Percentiles rank a stretch among this genome's conserved stretches.
These are phyloP conservation scores for Cryptomyrus ogoouensis DNA, from an alignment of 2,113 vertebrate species.

Conservation along the genomic window DNA sequence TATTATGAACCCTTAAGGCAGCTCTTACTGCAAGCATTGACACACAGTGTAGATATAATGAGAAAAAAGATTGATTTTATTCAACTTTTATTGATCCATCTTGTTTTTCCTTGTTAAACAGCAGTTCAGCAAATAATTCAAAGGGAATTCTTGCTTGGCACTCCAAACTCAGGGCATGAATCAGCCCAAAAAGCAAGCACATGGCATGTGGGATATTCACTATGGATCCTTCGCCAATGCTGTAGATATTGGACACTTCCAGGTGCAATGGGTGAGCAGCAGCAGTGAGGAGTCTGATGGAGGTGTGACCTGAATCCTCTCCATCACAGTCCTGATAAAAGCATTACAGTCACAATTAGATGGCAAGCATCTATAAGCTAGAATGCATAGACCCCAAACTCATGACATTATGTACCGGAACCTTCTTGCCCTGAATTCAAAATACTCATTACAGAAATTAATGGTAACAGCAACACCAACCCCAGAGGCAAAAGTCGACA, in stretches of 20 bases:
- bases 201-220: background rate
- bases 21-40: background rate
- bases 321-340: no score
- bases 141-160: background rate
- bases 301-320: no score
- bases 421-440: background rate
- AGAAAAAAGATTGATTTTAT: background rate
- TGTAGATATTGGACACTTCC: no score
- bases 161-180: no score
- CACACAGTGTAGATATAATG: background rate
- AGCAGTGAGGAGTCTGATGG: no score
- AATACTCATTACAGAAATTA: background rate
- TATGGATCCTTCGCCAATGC: no score
- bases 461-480: background rate
- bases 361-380: background rate
- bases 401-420: background rate
- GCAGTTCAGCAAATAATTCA: background rate
- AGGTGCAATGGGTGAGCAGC: no score
- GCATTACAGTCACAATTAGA: no score
- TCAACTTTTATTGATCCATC: background rate
- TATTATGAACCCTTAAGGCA: background rate
- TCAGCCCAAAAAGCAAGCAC: no score
- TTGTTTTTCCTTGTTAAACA: background rate
- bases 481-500: background rate
- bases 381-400: no score